phyloP scores from a whole-genome alignment of 1,140 invertebrate genomes.

The Drosophila azteca region DNA sequence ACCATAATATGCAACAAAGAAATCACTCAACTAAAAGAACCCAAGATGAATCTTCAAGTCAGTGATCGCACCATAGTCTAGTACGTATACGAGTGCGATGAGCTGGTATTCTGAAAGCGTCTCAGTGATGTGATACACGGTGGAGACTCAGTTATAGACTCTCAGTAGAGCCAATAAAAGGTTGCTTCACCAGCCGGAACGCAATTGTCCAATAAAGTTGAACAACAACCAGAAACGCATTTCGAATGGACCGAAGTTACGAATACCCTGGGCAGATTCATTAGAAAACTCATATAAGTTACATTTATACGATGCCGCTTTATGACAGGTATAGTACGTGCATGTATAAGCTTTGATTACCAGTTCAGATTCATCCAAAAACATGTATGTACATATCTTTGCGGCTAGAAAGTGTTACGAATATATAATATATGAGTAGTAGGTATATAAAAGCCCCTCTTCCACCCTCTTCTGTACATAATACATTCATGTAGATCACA shows the following conservation, averaged over 20 bases:
- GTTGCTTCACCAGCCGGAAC: neutral
- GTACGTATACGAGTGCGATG: neutral
- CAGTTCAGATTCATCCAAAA: too few species aligned
- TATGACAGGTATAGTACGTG: neutral
- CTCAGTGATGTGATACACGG: constrained; percentile 19
- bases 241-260: neutral
- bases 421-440: too few species aligned
- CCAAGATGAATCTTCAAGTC: neutral
- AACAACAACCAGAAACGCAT: neutral
- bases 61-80: constrained; percentile 3
- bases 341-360: too few species aligned
- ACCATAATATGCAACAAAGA: too few species aligned
- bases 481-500: neutral
- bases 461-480: too few species aligned
- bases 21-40: neutral
- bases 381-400: too few species aligned
- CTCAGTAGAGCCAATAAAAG: constrained; percentile 9
- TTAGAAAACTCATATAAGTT: constrained; percentile 3
- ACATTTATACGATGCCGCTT: neutral
- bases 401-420: too few species aligned
- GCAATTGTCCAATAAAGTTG: constrained; percentile 35
- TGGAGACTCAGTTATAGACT: too few species aligned
- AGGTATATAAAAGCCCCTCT: too few species aligned
- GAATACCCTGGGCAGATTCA: constrained; percentile 17
- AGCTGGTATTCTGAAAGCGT: constrained; percentile 18